Percentiles rank a stretch among this genome's conserved stretches.
Evolutionary conservation across 2,797 vertebrate genomes (phyloP).

Genomic region (Chelon labrosus): DNA sequence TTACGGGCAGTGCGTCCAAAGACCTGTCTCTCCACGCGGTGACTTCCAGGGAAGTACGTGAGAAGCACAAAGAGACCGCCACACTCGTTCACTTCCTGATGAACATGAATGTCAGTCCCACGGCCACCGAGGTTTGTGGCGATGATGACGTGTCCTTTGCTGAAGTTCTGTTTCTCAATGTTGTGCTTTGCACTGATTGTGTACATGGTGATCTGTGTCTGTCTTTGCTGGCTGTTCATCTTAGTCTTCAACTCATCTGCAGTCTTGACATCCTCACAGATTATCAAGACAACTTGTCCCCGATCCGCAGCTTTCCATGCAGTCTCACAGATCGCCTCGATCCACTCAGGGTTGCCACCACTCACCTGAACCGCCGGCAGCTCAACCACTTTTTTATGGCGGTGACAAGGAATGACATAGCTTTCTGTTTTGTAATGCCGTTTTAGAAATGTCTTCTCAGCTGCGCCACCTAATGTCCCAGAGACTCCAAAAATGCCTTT

Average conservation of each 20-base stretch:
- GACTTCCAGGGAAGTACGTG: constrained; percentile 55
- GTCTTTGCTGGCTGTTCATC: not conserved
- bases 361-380: constrained; percentile 21
- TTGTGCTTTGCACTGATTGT: constrained; percentile 24
- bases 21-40: constrained; percentile 63
- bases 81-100: constrained; percentile 9
- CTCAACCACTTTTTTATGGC: constrained; percentile 5
- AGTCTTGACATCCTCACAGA: constrained; percentile 34
- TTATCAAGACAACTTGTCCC: constrained; percentile 19
- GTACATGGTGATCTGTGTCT: constrained; percentile 24
- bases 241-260: constrained; percentile 17
- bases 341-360: constrained; percentile 12
- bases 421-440: constrained; percentile 13
- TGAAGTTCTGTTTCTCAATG: constrained; percentile 17
- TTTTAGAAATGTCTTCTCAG: constrained; percentile 33
- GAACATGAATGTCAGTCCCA: not conserved
- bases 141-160: constrained; percentile 13
- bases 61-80: constrained; percentile 48
- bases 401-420: constrained; percentile 23
- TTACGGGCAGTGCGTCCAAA: constrained; percentile 41
- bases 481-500: constrained; percentile 68
- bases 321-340: constrained; percentile 18
- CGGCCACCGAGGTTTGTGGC: constrained; percentile 27
- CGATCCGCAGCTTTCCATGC: constrained; percentile 4
- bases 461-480: constrained; percentile 57